These are phyloP conservation scores for Hemiscyllium ocellatum DNA, from an alignment of 2,113 vertebrate genomes.

Conservation along the genomic window DNA sequence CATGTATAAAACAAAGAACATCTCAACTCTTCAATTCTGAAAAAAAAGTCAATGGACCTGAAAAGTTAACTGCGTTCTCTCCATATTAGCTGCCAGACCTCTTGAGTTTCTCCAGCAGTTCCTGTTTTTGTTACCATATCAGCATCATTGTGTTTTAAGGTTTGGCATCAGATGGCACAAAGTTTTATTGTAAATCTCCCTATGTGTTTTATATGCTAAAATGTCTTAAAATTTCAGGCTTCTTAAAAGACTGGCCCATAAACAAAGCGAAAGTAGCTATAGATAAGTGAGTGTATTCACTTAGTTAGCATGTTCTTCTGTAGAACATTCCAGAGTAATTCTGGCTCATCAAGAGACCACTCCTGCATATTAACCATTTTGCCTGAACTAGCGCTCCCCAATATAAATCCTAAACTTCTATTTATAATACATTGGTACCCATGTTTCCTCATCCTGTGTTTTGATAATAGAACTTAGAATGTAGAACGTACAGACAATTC, in stretches of 20 bases:
- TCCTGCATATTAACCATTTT: not conserved
- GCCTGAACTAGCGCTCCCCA: not conserved
- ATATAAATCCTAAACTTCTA: not conserved
- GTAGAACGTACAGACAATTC: no score
- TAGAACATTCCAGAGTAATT: not conserved
- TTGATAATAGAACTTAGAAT: no score
- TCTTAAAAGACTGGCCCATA: not conserved
- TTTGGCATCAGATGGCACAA: not conserved
- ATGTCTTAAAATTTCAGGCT: not conserved
- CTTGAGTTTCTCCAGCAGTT: no score
- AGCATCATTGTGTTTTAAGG: not conserved
- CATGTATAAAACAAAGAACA: not conserved
- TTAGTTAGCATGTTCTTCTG: not conserved
- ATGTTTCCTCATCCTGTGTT: not conserved
- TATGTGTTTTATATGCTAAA: not conserved
- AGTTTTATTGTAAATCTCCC: not conserved
- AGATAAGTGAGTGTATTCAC: not conserved
- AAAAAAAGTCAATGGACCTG: no score
- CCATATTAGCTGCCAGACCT: no score
- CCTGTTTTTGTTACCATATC: not conserved
- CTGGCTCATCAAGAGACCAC: not conserved
- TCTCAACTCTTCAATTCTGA: not conserved
- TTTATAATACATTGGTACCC: not conserved
- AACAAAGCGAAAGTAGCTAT: not conserved
- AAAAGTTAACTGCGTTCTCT: no score